phyloP scores from a whole-genome alignment of 1,140 invertebrate species.

The Dysdera silvatica region DNA sequence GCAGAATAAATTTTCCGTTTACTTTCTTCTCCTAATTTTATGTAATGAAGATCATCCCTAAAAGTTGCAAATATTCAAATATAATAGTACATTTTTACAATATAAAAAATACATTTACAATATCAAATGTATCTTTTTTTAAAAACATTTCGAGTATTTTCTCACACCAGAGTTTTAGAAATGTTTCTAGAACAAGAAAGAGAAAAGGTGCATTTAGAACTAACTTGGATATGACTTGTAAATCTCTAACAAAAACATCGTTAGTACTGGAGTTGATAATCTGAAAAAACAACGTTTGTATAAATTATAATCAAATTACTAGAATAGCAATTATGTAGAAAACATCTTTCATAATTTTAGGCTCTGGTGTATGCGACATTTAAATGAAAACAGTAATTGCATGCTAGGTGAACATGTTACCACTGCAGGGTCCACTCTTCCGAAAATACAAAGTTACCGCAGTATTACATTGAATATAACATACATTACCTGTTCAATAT shows the following conservation, averaged over 20 bases:
- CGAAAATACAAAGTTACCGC: background rate
- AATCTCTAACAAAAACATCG: constrained; percentile 25
- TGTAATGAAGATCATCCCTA: constrained; percentile 47
- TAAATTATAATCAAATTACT: constrained; percentile 46
- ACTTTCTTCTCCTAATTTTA: constrained; percentile 78
- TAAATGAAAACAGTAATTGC: no score
- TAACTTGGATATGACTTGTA: constrained; percentile 30
- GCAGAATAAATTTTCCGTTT: constrained; percentile 79
- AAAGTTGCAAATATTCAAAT: constrained; percentile 28
- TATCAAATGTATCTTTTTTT: no score
- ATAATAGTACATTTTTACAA: background rate
- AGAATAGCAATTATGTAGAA: constrained; percentile 41
- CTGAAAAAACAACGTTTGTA: constrained; percentile 11
- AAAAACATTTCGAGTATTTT: background rate
- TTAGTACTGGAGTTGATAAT: constrained; percentile 54
- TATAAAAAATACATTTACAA: no score
- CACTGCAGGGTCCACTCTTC: background rate
- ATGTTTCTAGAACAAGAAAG: background rate
- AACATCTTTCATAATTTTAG: no score
- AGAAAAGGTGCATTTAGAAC: background rate
- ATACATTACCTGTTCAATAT: constrained; percentile 34
- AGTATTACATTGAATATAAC: background rate
- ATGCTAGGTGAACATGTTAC: background rate
- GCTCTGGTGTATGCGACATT: no score
- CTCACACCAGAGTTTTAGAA: background rate